Evolutionary conservation across 2,888 invertebrate species (phyloP), one percentile per base, ranked within the genome.

Genomic region (Drosophila cracens): DNA sequence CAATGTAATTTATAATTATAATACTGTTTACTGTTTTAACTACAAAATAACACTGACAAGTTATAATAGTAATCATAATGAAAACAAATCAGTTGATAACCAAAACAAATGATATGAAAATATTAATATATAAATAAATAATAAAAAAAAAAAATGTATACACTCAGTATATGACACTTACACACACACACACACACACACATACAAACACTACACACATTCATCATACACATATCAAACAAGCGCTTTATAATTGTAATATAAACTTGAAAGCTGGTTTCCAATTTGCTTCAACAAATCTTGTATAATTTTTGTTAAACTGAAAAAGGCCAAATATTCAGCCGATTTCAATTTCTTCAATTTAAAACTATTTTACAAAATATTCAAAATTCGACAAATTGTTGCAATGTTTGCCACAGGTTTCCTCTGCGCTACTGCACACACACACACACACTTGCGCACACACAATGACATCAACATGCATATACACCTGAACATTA

Each of bases 21-120:
- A 76, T 67, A 77, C 72, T 72, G 78, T 78, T 72, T 81, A 78
- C 48, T 78, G 73, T 74, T 82, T 87, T 87, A 78, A 84, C 76
- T 67, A 83, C 79, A 76, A 86, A 78, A 87, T 89, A 81, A 83
- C 82, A 89, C 83, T 87, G 71, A 89, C 66, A 89, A 79, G 78
- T 78, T 81, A 81, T 75, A 79, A 82, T 69, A 79, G 81, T 79
- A 90, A 83, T 58, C 58, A 86, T 85, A 88, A 86, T 59, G 25
- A 67, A 74, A 63, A 65, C 82, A 70, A 87, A 84, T 70, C 72
- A 79, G 81, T 80, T 82, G 71, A 89, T 83, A 82, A 89, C 77
- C 60, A 70, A 72, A 67, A 72, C n/a, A 68, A 86, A 76, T 68
- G 57, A 79, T 76, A 82, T 82, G 72, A 82, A 84, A 70, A 79